Conservation (phyloP, 2,113 vertebrate species). For the Ploceus nigricollis region DNA sequence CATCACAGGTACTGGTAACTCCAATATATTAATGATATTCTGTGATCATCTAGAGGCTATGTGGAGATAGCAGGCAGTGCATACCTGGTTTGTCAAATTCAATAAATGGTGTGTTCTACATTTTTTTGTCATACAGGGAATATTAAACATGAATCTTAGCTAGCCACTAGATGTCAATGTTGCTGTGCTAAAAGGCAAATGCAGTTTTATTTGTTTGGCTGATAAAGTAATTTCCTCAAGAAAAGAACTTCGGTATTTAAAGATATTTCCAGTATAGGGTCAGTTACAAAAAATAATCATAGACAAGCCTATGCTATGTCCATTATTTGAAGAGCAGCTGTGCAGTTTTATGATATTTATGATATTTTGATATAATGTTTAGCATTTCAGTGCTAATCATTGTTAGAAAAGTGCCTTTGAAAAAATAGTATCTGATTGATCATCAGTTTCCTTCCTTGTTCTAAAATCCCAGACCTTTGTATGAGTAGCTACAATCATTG, state of each 20-base stretch:
- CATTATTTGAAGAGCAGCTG: not conserved
- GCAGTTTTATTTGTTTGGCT: constrained; percentile 47
- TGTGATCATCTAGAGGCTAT: not conserved
- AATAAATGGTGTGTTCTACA: not conserved
- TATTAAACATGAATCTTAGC: not conserved
- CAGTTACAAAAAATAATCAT: not conserved
- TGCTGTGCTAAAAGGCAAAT: constrained; percentile 6
- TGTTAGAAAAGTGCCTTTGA: not conserved
- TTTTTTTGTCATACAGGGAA: not conserved
- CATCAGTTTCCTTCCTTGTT: not conserved
- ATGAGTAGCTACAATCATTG: not conserved
- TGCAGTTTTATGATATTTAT: not conserved
- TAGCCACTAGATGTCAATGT: constrained; percentile 55
- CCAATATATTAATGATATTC: not conserved
- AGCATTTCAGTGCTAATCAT: not conserved
- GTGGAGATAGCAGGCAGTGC: not conserved
- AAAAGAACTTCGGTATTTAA: not conserved
- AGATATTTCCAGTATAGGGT: not conserved
- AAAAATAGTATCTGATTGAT: not conserved
- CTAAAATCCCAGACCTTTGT: not conserved
- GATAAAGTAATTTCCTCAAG: constrained; percentile 6
- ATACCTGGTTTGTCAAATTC: not conserved
- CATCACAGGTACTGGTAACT: not conserved
- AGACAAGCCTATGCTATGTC: not conserved
- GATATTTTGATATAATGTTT: too few relatives aligned